Percentiles rank a stretch among this genome's conserved stretches.
Evolutionary conservation across 2,113 vertebrate species (phyloP).

Genomic region (Cyanoramphus novaezelandiae): DNA sequence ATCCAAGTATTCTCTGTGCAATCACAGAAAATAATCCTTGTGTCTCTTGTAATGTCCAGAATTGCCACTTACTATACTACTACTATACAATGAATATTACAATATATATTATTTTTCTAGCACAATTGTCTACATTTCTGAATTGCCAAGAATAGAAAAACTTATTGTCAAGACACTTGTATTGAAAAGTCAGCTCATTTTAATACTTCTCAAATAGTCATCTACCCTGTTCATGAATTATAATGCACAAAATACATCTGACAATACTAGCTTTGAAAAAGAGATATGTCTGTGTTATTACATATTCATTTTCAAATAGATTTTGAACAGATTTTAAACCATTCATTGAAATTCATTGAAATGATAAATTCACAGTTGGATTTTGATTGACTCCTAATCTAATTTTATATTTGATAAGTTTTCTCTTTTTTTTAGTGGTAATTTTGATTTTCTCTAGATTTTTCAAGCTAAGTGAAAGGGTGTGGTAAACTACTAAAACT

Average conservation of each 20-base stretch:
- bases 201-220: conserved; percentile 91
- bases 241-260: conserved; percentile 85
- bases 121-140: conserved; percentile 84
- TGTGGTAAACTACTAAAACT: conserved; percentile 22
- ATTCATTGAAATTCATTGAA: conserved; percentile 86
- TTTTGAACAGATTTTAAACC: conserved; percentile 85
- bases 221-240: conserved; percentile 87
- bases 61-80: conserved; percentile 84
- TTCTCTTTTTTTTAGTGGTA: conserved; percentile 65
- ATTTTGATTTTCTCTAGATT: conserved; percentile 68
- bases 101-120: conserved; percentile 84
- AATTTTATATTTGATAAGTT: conserved; percentile 82
- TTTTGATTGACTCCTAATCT: conserved; percentile 86
- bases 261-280: conserved; percentile 80
- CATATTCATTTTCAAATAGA: conserved; percentile 87
- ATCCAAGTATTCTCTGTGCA: conserved; percentile 89
- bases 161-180: conserved; percentile 87
- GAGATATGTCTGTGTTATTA: conserved; percentile 84
- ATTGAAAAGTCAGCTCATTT: conserved; percentile 87
- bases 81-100: conserved; percentile 87
- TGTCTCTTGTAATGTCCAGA: conserved; percentile 87
- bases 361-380: conserved; percentile 82
- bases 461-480: conserved; percentile 48
- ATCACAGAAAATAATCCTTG: conserved; percentile 91
- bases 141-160: conserved; percentile 83